A percentile compares a stretch with the other conserved stretches of the same genome.
phyloP scores from a whole-genome alignment of 2,797 vertebrate species.

The Artibeus lituratus region DNA sequence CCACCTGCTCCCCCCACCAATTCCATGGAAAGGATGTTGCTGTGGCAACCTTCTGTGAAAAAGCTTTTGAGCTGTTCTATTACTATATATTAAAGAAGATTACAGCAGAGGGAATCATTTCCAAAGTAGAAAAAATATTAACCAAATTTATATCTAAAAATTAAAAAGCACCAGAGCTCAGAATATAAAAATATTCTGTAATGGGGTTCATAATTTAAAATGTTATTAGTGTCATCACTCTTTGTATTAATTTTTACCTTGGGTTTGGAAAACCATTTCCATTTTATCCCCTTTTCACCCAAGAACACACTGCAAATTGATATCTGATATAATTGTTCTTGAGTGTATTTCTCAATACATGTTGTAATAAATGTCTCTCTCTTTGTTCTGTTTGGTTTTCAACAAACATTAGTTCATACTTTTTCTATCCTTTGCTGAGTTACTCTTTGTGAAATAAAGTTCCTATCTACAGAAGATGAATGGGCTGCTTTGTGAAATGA shows the following conservation, averaged over 20 bases:
- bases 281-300: not conserved
- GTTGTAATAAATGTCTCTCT: not conserved
- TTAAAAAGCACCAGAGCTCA: conserved; percentile 20
- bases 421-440: not conserved
- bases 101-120: conserved; percentile 50
- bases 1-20: not conserved
- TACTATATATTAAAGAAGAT: conserved; percentile 62
- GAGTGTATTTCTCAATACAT: conserved; percentile 28
- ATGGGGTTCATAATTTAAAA: conserved; percentile 36
- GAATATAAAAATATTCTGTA: conserved; percentile 40
- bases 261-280: not conserved
- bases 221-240: conserved; percentile 50
- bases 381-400: conserved; percentile 27
- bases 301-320: conserved; percentile 9
- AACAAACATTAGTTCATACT: conserved; percentile 43
- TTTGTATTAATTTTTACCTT: conserved; percentile 51
- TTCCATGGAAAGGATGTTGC: conserved; percentile 54
- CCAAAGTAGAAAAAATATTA: conserved; percentile 47
- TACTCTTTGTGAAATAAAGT: not conserved
- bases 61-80: conserved; percentile 42
- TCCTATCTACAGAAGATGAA: not conserved
- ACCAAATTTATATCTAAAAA: conserved; percentile 58
- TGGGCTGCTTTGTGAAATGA: not conserved
- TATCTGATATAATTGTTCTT: conserved; percentile 42
- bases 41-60: conserved; percentile 62